Conservation (phyloP, 2,888 invertebrate genomes). For the Mythimna impura region DNA sequence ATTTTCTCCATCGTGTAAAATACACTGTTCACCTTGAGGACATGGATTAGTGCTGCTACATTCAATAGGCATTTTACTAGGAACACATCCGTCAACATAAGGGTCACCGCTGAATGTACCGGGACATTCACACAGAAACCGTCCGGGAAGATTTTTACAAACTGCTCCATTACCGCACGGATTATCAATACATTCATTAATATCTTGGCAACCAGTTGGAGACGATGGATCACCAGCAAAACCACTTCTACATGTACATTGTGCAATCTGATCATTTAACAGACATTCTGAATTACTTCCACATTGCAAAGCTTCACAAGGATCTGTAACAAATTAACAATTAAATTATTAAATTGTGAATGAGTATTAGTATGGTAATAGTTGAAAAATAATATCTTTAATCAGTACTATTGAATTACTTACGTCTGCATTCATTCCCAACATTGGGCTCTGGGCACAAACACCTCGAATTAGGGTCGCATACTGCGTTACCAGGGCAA, state of each 20-base stretch:
- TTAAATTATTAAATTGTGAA: slow-evolving; percentile 12
- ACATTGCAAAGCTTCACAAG: slow-evolving; percentile 96
- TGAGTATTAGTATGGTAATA: not conserved
- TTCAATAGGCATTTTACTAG: slow-evolving; percentile 91
- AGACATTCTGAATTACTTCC: slow-evolving; percentile 97
- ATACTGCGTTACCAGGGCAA: slow-evolving; percentile 97
- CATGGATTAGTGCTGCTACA: slow-evolving; percentile 95
- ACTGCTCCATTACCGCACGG: slow-evolving; percentile 96
- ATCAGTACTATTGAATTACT: slow-evolving; percentile 78
- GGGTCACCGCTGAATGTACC: slow-evolving; percentile 95
- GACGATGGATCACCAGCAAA: slow-evolving; percentile 93
- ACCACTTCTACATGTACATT: slow-evolving; percentile 95
- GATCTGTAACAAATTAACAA: slow-evolving; percentile 91
- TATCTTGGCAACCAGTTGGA: slow-evolving; percentile 94
- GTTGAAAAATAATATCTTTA: not conserved
- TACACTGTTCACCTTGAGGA: slow-evolving; percentile 96
- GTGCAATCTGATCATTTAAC: slow-evolving; percentile 95
- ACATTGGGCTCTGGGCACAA: slow-evolving; percentile 97
- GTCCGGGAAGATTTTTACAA: slow-evolving; percentile 96
- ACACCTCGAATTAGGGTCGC: slow-evolving; percentile 94
- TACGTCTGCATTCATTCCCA: slow-evolving; percentile 97
- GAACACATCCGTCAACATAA: slow-evolving; percentile 94
- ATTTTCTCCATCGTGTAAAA: slow-evolving; percentile 94
- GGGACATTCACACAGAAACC: slow-evolving; percentile 97
- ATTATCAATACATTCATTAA: slow-evolving; percentile 95